Evolutionary conservation across 2,113 vertebrate genomes (phyloP), one percentile per base, ranked within the genome.

Genomic region (Chascanopsetta lugubris): DNA sequence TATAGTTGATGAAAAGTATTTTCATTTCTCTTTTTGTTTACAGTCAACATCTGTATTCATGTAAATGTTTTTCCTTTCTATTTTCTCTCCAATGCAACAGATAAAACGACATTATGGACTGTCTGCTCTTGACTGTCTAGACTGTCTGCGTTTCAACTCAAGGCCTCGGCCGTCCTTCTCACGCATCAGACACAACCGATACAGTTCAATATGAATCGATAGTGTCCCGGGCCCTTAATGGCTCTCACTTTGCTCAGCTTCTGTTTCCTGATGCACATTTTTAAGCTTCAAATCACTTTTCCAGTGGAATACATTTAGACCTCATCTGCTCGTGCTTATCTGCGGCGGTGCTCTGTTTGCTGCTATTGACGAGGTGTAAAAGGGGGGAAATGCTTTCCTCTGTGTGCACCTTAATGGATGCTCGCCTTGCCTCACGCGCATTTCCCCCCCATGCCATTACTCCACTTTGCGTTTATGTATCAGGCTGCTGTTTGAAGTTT

Each of bases 311-410:
- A 45, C 38, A 27, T 68, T 36, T n/a, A 49, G 25, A 34, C n/a
- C 5, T 15, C 57, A 61, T 74, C 40, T 61, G 48, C 40, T 67
- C 48, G 49, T 42, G 57, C 49, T 26, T 38, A 32, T 55, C 32
- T 58, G 54, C 42, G 11, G 24, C n/a, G 25, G 8, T 29, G n/a
- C 50, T 49, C 30, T 43, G 47, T 45, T 56, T 24, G 40, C 58
- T 18, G 24, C 38, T 62, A 71, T 56, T 71, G 59, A 48, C 59
- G 42, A 47, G 36, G 59, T 57, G 17, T 40, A 57, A 57, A 27
- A n/a, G 17, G 36, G 17, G 36, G n/a, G 32, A 50, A 38, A 18
- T 18, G 59, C 9, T 62, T 51, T 20, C n/a, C 17, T 62, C 10
- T 62, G 18, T 50, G 60, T 49, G 25, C 8, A 34, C 58, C n/a